Evolutionary conservation across 23 tunicate genomes (phyloP).

Genomic region (Pegea sp.): DNA sequence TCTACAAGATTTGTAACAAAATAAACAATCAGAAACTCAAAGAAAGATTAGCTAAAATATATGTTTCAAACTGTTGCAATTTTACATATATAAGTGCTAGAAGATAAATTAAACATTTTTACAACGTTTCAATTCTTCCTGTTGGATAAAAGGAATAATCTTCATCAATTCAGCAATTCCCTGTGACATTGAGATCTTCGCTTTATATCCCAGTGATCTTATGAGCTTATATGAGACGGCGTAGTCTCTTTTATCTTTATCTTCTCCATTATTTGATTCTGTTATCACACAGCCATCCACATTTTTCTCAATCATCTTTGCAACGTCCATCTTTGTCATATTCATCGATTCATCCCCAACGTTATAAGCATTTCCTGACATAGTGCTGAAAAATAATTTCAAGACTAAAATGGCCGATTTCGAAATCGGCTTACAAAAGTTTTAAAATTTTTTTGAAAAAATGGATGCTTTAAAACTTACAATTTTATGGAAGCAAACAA

Average conservation of each 20-base stretch:
- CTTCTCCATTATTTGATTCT: slow-evolving; percentile 82
- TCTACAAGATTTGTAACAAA: no score
- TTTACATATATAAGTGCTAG: no score
- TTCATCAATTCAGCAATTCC: slow-evolving; percentile 80
- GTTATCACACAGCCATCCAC: slow-evolving; percentile 84
- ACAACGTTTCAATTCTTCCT: slow-evolving; percentile 43
- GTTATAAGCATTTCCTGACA: slow-evolving; percentile 78
- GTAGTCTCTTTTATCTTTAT: slow-evolving; percentile 89
- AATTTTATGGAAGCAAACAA: not conserved
- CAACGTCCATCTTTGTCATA: slow-evolving; percentile 81
- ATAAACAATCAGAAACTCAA: no score
- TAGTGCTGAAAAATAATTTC: slow-evolving; percentile 16
- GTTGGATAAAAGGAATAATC: slow-evolving; percentile 58
- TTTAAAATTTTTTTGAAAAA: not conserved
- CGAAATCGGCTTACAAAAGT: no score
- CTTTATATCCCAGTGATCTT: slow-evolving; percentile 61
- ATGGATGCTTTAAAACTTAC: not conserved
- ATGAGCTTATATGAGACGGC: slow-evolving; percentile 76
- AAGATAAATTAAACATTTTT: slow-evolving; percentile 23
- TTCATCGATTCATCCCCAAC: slow-evolving; percentile 99
- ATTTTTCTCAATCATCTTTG: slow-evolving; percentile 77
- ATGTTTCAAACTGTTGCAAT: no score
- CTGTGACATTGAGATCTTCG: slow-evolving; percentile 31
- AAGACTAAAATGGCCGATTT: not conserved
- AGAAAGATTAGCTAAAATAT: no score